Evolutionary conservation across 2,113 vertebrate genomes (phyloP), one percentile per base, ranked within the genome.

Genomic region (Ranitomeya variabilis): DNA sequence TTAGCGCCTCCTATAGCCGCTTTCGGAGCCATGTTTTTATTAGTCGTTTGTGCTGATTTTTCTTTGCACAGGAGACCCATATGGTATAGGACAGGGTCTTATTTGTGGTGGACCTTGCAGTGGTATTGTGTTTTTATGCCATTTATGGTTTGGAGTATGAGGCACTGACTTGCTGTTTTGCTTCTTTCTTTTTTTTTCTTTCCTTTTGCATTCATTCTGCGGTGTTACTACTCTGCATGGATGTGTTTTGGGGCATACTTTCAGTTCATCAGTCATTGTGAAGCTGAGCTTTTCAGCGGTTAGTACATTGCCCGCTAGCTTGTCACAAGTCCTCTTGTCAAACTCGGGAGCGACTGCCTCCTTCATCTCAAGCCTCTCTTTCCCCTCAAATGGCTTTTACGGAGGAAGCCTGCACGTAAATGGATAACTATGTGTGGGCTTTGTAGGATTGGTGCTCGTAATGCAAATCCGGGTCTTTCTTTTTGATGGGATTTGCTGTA

Each of bases 331-430:
- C 92, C 67, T 86, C 90, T 94, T 91, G 90, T 86, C 94, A 91
- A 92, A 86, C 87, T 89, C 93, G 94, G 95, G 93, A 91, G 91
- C 92, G 92, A 93, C 91, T 89, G 19, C 66, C 87, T 92, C 92
- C 90, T 90, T 90, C 92, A 91, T 91, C 88, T 45, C 81, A 13
- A 83, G 85, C 83, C 66, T 83, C 81, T n/a, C 83, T 92, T 45
- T 91, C 31, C 69, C 89, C 67, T 90, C 90, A 91, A 93, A 89
- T 90, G 92, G 90, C 93, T 92, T 94, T 45, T 78, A 57, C 18
- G 62, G 91, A 86, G 91, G 89, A 92, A 93, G 87, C 91, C 90
- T 91, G 92, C 94, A 92, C 93, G 90, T 95, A 95, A 96, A 94
- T 91, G 93, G 93, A 95, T 95, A 90, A 93, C 91, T 94, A 90